Percentiles rank a stretch among this genome's conserved stretches.
phyloP scores from a whole-genome alignment of 2,797 vertebrate species.

The Xerus rutilus region DNA sequence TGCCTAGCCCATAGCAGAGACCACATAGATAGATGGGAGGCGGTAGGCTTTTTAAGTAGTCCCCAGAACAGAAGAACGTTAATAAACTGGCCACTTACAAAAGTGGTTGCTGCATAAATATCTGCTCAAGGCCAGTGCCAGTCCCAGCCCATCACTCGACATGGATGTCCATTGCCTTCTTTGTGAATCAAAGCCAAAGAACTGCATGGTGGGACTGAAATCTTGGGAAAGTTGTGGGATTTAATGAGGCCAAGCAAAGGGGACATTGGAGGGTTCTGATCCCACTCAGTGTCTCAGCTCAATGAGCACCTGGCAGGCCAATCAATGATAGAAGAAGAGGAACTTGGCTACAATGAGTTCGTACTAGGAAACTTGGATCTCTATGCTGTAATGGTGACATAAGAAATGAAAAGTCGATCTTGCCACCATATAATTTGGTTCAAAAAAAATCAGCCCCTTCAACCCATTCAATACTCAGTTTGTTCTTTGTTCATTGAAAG shows the following conservation, averaged over 20 bases:
- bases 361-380: neutral
- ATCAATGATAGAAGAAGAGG: neutral
- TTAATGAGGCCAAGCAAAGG: neutral
- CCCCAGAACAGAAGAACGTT: neutral
- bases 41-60: neutral
- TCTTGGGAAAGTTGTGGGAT: neutral
- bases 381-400: neutral
- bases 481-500: neutral
- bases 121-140: neutral
- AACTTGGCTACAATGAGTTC: neutral
- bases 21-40: neutral
- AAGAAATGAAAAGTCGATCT: neutral
- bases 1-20: neutral
- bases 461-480: neutral
- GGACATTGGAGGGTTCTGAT: neutral
- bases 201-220: neutral
- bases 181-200: neutral
- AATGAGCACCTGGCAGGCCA: neutral
- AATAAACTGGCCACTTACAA: neutral
- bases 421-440: neutral
- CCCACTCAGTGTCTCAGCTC: neutral
- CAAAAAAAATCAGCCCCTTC: neutral
- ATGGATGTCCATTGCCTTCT: rapidly evolving
- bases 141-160: rapidly evolving
- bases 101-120: neutral